Evolutionary conservation across 2,888 invertebrate genomes (phyloP).

Genomic region (Lordiphosa fenestrarum): DNA sequence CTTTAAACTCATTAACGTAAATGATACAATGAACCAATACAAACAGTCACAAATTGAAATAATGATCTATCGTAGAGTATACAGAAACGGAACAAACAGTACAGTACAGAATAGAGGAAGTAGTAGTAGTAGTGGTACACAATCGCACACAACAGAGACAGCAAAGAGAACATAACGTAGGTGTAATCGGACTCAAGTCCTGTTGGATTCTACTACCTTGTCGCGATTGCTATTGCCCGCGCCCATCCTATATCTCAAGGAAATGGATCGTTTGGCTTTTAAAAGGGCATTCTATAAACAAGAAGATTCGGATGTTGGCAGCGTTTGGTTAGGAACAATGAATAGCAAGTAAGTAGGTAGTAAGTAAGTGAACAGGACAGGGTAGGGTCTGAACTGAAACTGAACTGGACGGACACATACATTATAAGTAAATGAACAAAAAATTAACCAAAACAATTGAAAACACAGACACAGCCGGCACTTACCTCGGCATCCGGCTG

Average conservation of each 20-base stretch:
- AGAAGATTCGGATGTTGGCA: conserved; percentile 52
- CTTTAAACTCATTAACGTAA: neutral
- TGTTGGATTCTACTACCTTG: conserved; percentile 77
- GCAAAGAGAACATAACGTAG: conserved; percentile 25
- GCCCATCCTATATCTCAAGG: conserved; percentile 80
- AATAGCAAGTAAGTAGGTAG: conserved; percentile 30
- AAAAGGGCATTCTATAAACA: conserved; percentile 79
- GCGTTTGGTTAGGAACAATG: conserved; percentile 46
- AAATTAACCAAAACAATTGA: conserved; percentile 1
- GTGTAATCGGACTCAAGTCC: conserved; percentile 18
- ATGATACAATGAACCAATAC: too few relatives aligned
- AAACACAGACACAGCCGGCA: conserved; percentile 12
- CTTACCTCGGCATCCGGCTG: conserved; percentile 91
- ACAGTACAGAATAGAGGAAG: conserved; percentile 8
- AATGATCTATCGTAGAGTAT: conserved; percentile 2
- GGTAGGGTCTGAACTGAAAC: conserved; percentile 22
- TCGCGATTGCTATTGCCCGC: conserved; percentile 79
- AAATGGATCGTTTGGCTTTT: conserved; percentile 81
- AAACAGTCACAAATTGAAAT: neutral
- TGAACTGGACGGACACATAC: conserved; percentile 39
- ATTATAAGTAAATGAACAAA: conserved; percentile 21
- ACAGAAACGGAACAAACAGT: conserved; percentile 15
- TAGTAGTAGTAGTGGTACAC: neutral
- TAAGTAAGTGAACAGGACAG: conserved; percentile 21
- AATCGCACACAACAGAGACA: conserved; percentile 27